Conservation (phyloP, 1,140 invertebrate genomes). For the Tetragonula clypearis region DNA sequence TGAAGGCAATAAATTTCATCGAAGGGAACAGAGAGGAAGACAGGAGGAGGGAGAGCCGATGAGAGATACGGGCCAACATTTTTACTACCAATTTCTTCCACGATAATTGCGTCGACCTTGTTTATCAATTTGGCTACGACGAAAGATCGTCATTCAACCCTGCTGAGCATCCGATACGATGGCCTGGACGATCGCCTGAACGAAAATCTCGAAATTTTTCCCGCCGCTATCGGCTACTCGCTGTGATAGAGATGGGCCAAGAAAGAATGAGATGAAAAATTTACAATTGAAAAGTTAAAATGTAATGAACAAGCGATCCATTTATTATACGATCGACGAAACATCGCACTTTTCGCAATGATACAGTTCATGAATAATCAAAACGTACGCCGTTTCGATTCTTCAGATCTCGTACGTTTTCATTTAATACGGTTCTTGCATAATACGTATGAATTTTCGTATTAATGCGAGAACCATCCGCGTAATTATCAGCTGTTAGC, state of each 20-base stretch:
- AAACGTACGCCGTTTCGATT: background rate
- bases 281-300: too few species aligned
- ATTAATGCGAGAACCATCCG: background rate
- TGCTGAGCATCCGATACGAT: background rate
- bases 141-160: conserved; percentile 13
- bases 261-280: background rate
- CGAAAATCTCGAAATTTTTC: conserved; percentile 23
- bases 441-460: background rate
- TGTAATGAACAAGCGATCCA: too few species aligned
- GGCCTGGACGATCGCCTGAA: background rate
- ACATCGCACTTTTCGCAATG: too few species aligned
- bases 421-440: background rate
- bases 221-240: background rate
- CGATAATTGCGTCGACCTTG: conserved; percentile 54
- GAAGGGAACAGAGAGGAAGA: background rate
- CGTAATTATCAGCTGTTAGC: background rate
- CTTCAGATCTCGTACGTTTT: background rate
- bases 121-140: conserved; percentile 43
- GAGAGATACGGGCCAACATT: conserved; percentile 22
- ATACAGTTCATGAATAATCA: background rate
- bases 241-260: too few species aligned
- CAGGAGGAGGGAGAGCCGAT: background rate
- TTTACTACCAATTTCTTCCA: conserved; percentile 49
- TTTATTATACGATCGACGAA: too few species aligned
- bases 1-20: conserved; percentile 44